A percentile compares a stretch with the other conserved stretches of the same genome.
These are phyloP conservation scores for Pachyrhynchus sulphureomaculatus DNA, from an alignment of 1,140 invertebrate species.

Conservation along the genomic window DNA sequence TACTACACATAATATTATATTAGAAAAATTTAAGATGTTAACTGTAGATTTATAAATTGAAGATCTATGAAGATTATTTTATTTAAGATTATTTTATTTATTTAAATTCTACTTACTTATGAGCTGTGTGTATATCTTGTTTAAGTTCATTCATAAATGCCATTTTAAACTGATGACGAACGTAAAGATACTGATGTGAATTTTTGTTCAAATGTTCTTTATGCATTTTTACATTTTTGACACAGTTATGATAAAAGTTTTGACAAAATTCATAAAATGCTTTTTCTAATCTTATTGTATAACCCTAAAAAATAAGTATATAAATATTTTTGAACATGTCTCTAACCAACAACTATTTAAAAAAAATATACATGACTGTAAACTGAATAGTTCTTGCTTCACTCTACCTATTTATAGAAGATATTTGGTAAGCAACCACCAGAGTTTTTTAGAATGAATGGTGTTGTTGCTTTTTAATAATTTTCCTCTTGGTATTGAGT, in stretches of 20 bases:
- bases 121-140: constrained; percentile 83
- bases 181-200: constrained; percentile 87
- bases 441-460: too few species aligned
- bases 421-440: too few species aligned
- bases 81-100: neutral
- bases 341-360: too few species aligned
- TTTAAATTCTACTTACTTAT: constrained; percentile 67
- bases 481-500: too few species aligned
- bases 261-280: constrained; percentile 92
- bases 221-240: constrained; percentile 84
- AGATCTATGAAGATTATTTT: too few species aligned
- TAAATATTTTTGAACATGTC: neutral
- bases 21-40: too few species aligned
- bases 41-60: too few species aligned
- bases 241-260: constrained; percentile 87
- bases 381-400: too few species aligned
- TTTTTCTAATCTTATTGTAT: constrained; percentile 77
- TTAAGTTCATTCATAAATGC: constrained; percentile 94
- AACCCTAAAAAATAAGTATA: constrained; percentile 58
- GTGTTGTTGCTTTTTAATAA: too few species aligned
- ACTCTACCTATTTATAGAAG: too few species aligned
- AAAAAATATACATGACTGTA: too few species aligned
- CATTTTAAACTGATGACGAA: constrained; percentile 96
- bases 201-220: constrained; percentile 90
- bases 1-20: too few species aligned